Percentiles rank a stretch among this genome's conserved stretches.
Conservation (phyloP, 2,113 vertebrate species). For the Emydocephalus ijimae region DNA sequence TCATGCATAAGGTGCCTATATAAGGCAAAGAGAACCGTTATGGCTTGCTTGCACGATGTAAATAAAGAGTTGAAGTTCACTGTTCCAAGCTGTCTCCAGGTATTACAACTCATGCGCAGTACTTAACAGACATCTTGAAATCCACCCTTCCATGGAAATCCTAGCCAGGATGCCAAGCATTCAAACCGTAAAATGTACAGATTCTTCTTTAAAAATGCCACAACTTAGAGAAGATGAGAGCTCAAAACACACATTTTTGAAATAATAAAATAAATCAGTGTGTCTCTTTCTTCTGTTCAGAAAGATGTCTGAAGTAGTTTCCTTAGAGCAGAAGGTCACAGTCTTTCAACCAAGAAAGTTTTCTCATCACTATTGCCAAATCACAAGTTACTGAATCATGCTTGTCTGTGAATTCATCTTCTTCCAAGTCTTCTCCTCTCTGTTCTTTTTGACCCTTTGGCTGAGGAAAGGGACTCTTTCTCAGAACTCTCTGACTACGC, state of each 20-base stretch:
- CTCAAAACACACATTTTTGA: neutral
- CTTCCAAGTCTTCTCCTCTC: neutral
- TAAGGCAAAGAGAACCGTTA: too few relatives aligned
- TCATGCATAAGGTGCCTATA: too few relatives aligned
- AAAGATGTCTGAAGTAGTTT: neutral
- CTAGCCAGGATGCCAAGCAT: neutral
- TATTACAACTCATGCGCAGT: too few relatives aligned
- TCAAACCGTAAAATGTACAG: neutral
- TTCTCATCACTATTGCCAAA: neutral
- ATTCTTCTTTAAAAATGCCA: neutral
- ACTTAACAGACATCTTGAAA: too few relatives aligned
- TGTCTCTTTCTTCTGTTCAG: neutral
- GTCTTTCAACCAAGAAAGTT: neutral
- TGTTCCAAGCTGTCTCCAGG: too few relatives aligned
- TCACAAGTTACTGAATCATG: slow-evolving; percentile 8
- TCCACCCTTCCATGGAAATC: neutral
- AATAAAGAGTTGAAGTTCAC: too few relatives aligned
- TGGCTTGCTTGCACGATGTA: too few relatives aligned
- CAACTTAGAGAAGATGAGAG: neutral
- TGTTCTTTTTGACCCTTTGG: neutral
- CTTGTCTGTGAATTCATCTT: neutral
- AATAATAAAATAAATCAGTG: neutral
- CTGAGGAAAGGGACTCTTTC: neutral
- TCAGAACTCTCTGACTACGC: neutral
- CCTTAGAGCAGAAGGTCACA: neutral